These are phyloP conservation scores for Chydorus sphaericus DNA, from an alignment of 2,888 invertebrate species.

Conservation along the genomic window DNA sequence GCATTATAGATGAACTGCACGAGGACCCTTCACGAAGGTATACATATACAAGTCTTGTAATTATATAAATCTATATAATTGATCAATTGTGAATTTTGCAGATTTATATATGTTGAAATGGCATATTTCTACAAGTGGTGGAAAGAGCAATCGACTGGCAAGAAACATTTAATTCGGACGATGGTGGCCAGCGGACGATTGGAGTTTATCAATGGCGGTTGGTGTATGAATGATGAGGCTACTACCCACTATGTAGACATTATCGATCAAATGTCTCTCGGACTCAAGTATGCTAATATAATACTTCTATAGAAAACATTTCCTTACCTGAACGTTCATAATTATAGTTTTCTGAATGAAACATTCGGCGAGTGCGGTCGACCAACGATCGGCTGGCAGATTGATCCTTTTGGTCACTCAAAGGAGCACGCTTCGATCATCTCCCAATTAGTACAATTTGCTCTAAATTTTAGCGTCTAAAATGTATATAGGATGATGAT, in stretches of 20 bases:
- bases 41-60: neutral
- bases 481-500: too few species aligned
- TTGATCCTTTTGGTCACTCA: constrained; percentile 72
- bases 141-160: constrained; percentile 45
- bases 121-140: constrained; percentile 48
- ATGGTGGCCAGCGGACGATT: constrained; percentile 41
- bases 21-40: constrained; percentile 41
- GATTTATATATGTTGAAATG: constrained; percentile 38
- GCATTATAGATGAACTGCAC: constrained; percentile 57
- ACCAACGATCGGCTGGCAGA: constrained; percentile 68
- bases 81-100: constrained; percentile 21
- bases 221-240: constrained; percentile 27
- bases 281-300: constrained; percentile 22
- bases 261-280: constrained; percentile 25
- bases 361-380: constrained; percentile 56
- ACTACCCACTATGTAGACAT: constrained; percentile 23
- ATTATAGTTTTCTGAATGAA: constrained; percentile 38
- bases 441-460: constrained; percentile 30
- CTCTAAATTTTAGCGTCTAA: too few species aligned
- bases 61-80: constrained; percentile 27
- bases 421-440: constrained; percentile 47
- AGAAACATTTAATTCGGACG: constrained; percentile 38
- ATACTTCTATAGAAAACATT: neutral
- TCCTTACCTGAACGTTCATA: neutral
- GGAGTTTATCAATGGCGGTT: constrained; percentile 24